Evolutionary conservation across 2,888 invertebrate genomes (phyloP).

Genomic region (Tineola bisselliella): DNA sequence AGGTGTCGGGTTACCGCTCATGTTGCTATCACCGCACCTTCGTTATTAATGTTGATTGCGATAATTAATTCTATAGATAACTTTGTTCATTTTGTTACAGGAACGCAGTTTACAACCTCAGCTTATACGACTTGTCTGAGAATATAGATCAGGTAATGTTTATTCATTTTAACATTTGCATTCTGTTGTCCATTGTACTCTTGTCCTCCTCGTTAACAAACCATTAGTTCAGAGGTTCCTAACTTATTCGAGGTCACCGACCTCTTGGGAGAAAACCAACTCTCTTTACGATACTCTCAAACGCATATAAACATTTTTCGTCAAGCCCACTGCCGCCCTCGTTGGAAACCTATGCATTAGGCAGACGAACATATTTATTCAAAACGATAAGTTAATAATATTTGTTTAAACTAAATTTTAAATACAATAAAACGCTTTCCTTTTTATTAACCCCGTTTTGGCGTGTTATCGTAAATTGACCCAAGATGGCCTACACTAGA

Average conservation of each 20-base stretch:
- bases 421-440: background rate
- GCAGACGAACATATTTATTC: no score
- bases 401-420: background rate
- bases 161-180: constrained; percentile 15
- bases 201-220: no score
- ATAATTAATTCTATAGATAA: background rate
- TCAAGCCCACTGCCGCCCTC: no score
- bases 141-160: constrained; percentile 73
- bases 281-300: no score
- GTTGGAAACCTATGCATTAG: no score
- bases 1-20: constrained; percentile 17
- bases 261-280: no score
- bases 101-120: constrained; percentile 91
- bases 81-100: constrained; percentile 61
- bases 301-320: no score
- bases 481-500: background rate
- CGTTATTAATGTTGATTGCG: background rate
- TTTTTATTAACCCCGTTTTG: background rate
- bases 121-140: constrained; percentile 84
- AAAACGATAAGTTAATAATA: background rate
- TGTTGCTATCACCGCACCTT: background rate
- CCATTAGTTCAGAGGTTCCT: no score
- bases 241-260: no score
- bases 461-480: background rate
- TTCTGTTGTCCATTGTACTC: no score